Percentiles rank a stretch among this genome's conserved stretches.
Conservation (phyloP, 2,888 invertebrate species). For the Platycheirus rosarum region DNA sequence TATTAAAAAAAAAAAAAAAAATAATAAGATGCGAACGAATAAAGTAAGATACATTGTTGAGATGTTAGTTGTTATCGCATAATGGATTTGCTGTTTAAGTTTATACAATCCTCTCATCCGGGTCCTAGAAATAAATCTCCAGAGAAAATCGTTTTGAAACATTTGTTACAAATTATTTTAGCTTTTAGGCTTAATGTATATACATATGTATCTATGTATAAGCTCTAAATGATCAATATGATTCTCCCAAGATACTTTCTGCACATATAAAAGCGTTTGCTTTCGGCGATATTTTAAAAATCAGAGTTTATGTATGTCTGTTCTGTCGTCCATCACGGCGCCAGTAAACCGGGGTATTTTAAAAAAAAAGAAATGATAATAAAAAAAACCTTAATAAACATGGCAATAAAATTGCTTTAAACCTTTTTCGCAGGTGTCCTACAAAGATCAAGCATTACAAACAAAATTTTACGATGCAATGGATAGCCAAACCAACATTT, state of each 20-base stretch:
- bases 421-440: constrained; percentile 66
- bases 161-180: too few relatives aligned
- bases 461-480: constrained; percentile 55
- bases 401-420: constrained; percentile 68
- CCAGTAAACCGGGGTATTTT: constrained; percentile 47
- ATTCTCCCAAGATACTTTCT: constrained; percentile 23
- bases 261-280: constrained; percentile 22
- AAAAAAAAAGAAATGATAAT: constrained; percentile 26
- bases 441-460: constrained; percentile 53
- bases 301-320: constrained; percentile 66
- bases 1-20: not conserved
- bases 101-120: constrained; percentile 29
- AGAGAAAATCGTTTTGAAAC: constrained; percentile 47
- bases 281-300: constrained; percentile 37
- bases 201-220: constrained; percentile 3
- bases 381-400: constrained; percentile 65
- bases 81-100: constrained; percentile 34
- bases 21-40: constrained; percentile 4
- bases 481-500: constrained; percentile 42
- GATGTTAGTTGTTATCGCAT: constrained; percentile 24
- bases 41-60: not conserved
- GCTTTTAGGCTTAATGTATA: too few relatives aligned
- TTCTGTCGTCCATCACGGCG: constrained; percentile 67
- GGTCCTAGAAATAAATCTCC: constrained; percentile 32
- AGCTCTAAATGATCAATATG: constrained; percentile 46